Percentiles rank a stretch among this genome's conserved stretches.
Conservation (phyloP, 2,797 vertebrate genomes). For the Sebastes cheni region DNA sequence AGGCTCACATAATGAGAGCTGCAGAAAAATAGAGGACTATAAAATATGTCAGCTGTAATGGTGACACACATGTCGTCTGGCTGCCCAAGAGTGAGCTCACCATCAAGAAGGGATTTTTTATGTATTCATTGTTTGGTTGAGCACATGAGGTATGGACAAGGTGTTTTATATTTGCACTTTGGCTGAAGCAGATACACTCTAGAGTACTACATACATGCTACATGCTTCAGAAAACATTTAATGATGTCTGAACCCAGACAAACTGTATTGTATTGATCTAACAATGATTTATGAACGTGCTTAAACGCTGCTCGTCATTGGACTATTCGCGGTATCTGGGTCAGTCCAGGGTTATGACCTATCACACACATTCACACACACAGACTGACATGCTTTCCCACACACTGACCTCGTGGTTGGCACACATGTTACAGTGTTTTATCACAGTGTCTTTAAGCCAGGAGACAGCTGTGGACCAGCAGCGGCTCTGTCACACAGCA, state of each 20-base stretch:
- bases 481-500: slow-evolving; percentile 40
- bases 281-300: slow-evolving; percentile 42
- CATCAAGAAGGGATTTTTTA: background rate
- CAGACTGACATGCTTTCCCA: slow-evolving; percentile 57
- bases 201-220: background rate
- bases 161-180: background rate
- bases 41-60: slow-evolving; percentile 7
- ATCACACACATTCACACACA: slow-evolving; percentile 36
- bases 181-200: background rate
- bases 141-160: background rate
- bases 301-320: slow-evolving; percentile 21
- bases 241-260: background rate
- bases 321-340: slow-evolving; percentile 23
- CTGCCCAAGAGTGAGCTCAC: slow-evolving; percentile 24
- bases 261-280: slow-evolving; percentile 7
- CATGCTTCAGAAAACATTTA: background rate
- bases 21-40: slow-evolving; percentile 24
- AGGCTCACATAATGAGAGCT: slow-evolving; percentile 32
- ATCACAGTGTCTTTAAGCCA: slow-evolving; percentile 45
- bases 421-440: slow-evolving; percentile 55
- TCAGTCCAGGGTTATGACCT: slow-evolving; percentile 31
- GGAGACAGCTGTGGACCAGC: slow-evolving; percentile 59
- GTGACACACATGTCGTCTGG: slow-evolving; percentile 37
- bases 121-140: background rate
- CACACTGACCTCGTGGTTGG: slow-evolving; percentile 44